phyloP scores from a whole-genome alignment of 2,888 invertebrate genomes.

The Ormyrus pomaceus region DNA sequence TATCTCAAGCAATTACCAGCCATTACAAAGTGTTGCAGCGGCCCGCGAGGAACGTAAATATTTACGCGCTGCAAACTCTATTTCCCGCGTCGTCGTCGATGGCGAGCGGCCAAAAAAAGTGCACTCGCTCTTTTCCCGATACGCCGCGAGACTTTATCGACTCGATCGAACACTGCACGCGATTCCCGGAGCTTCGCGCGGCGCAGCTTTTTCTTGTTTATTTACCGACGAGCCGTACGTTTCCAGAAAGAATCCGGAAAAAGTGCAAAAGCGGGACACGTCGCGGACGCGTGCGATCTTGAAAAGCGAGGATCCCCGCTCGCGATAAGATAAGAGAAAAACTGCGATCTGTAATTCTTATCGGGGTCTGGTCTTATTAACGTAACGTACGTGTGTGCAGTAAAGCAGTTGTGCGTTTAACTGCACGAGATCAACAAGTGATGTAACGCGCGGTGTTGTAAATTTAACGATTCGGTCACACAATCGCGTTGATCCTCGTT shows the following conservation, averaged over 20 bases:
- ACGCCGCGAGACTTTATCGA: too few relatives aligned
- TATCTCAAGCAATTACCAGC: too few relatives aligned
- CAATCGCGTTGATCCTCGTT: slow-evolving; percentile 16
- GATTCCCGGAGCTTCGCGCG: too few relatives aligned
- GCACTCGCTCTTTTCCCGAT: not conserved
- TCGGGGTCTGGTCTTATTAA: too few relatives aligned
- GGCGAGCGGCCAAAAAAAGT: slow-evolving; percentile 11
- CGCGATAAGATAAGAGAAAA: slow-evolving; percentile 34
- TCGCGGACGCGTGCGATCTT: not conserved
- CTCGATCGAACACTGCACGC: too few relatives aligned
- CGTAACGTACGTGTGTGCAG: not conserved
- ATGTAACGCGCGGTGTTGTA: not conserved
- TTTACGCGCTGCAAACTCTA: not conserved
- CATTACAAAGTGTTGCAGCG: not conserved
- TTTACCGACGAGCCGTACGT: slow-evolving; percentile 6
- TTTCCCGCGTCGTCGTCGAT: not conserved
- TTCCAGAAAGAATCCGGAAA: slow-evolving; percentile 5
- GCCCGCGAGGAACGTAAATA: slow-evolving; percentile 2
- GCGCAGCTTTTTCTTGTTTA: not conserved
- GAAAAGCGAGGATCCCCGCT: slow-evolving; percentile 19
- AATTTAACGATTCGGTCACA: slow-evolving; percentile 8
- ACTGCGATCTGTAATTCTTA: not conserved
- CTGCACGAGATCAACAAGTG: slow-evolving; percentile 13
- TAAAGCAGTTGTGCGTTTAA: not conserved
- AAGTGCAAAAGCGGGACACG: not conserved